A percentile compares a stretch with the other conserved stretches of the same genome.
Evolutionary conservation across 2,888 invertebrate genomes (phyloP).

Genomic region (Acronicta alni): DNA sequence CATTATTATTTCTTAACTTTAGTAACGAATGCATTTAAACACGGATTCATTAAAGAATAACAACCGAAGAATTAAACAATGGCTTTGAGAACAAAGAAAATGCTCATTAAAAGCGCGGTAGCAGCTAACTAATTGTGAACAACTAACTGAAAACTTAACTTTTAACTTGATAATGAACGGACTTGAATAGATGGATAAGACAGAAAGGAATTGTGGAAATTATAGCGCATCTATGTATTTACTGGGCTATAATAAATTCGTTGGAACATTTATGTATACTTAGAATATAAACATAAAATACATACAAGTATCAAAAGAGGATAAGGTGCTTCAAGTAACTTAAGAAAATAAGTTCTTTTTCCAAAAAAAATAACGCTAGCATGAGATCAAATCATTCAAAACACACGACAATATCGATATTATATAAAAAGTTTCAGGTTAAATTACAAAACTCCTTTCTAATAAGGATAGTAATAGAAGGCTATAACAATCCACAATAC

Average conservation of each 20-base stretch:
- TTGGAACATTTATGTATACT: no score
- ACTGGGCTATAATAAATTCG: background rate
- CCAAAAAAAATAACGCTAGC: no score
- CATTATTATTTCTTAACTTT: slow-evolving; percentile 23
- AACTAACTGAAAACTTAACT: slow-evolving; percentile 76
- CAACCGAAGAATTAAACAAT: slow-evolving; percentile 67
- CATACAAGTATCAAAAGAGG: no score
- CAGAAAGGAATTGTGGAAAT: slow-evolving; percentile 23
- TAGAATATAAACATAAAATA: no score
- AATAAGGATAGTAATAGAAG: no score
- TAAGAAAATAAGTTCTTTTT: no score
- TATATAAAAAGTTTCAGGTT: no score
- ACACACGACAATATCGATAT: no score
- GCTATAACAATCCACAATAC: background rate
- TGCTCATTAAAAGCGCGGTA: slow-evolving; percentile 71
- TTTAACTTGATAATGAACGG: slow-evolving; percentile 61
- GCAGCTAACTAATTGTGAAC: slow-evolving; percentile 69
- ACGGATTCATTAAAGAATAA: slow-evolving; percentile 57
- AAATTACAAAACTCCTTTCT: no score
- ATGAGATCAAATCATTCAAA: no score
- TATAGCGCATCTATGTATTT: background rate
- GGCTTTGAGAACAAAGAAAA: slow-evolving; percentile 72
- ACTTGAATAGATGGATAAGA: slow-evolving; percentile 55
- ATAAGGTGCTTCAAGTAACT: no score
- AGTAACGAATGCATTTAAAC: slow-evolving; percentile 37